Conservation (phyloP, 2,113 vertebrate genomes). For the Plestiodon gilberti region DNA sequence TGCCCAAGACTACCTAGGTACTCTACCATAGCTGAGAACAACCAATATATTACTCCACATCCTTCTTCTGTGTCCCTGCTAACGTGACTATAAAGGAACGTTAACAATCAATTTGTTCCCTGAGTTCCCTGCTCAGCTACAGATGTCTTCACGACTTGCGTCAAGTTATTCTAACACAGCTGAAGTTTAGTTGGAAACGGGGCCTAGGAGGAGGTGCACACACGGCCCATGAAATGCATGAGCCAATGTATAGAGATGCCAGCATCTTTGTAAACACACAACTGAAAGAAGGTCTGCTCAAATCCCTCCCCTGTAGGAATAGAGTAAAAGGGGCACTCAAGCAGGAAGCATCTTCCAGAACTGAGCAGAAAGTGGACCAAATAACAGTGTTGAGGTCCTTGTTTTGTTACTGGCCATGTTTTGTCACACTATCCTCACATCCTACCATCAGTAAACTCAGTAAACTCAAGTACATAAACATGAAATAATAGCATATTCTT, state of each 20-base stretch:
- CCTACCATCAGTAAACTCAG: too few relatives aligned
- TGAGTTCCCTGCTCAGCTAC: neutral
- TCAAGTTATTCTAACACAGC: neutral
- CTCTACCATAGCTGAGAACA: neutral
- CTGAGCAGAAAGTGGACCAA: neutral
- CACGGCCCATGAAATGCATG: too few relatives aligned
- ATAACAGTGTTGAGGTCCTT: neutral
- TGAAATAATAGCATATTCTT: neutral
- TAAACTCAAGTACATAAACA: too few relatives aligned
- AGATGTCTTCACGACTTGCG: neutral
- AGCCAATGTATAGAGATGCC: neutral
- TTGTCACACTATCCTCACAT: neutral
- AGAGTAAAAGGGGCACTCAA: neutral
- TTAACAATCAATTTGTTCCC: neutral
- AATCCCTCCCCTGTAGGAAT: neutral
- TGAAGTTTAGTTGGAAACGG: neutral
- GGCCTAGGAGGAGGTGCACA: neutral
- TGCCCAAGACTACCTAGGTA: neutral
- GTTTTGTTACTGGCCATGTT: neutral
- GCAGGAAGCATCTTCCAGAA: neutral
- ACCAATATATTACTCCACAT: neutral
- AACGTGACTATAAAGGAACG: neutral
- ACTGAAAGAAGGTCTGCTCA: neutral
- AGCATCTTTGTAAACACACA: neutral
- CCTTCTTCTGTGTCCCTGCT: neutral